Conservation (phyloP, 2,888 invertebrate genomes). For the Choristoneura rosaceana region DNA sequence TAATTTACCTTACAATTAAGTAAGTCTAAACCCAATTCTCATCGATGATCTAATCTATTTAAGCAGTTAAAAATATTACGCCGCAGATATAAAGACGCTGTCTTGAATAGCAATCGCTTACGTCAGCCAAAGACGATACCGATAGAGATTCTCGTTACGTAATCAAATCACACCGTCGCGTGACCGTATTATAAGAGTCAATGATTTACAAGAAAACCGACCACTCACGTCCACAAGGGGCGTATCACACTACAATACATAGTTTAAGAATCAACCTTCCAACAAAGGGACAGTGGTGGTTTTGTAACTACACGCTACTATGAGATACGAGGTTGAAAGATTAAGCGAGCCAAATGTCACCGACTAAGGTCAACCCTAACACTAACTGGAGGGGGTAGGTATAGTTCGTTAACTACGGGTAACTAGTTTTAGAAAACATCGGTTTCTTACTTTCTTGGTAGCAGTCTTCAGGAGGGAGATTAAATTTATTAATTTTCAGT, state of each 20-base stretch:
- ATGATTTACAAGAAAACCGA: conserved; percentile 39
- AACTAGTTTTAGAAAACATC: neutral
- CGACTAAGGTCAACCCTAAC: neutral
- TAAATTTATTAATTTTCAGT: too few relatives aligned
- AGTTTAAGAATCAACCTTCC: neutral
- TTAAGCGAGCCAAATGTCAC: neutral
- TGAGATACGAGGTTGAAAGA: neutral
- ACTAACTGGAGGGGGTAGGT: neutral
- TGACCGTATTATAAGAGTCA: conserved; percentile 43
- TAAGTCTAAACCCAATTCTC: too few relatives aligned
- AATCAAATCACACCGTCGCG: conserved; percentile 26
- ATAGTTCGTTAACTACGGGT: neutral
- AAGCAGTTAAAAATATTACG: too few relatives aligned
- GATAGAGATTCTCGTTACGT: conserved; percentile 17
- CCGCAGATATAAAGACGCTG: too few relatives aligned
- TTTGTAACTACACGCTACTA: neutral
- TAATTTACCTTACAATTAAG: too few relatives aligned
- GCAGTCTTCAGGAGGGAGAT: neutral
- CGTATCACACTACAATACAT: neutral
- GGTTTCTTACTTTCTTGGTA: neutral
- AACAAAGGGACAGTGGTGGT: neutral
- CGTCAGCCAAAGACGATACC: conserved; percentile 7
- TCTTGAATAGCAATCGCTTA: neutral
- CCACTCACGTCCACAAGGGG: neutral
- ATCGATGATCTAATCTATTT: too few relatives aligned